Evolutionary conservation across 2,888 invertebrate genomes (phyloP).

Genomic region (Eristalis intricaria): DNA sequence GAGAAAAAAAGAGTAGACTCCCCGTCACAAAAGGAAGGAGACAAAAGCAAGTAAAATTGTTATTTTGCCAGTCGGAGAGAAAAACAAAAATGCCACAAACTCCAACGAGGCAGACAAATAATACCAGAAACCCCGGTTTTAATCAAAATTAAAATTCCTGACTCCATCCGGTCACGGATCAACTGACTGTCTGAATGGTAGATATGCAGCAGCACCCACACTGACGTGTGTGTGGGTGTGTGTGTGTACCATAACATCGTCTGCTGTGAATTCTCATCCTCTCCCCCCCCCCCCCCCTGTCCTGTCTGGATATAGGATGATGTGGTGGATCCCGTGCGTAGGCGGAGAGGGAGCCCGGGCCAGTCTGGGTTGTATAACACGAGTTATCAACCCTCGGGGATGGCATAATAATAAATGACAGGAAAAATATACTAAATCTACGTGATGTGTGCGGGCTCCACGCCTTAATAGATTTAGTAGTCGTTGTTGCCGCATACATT

Average conservation of each 20-base stretch:
- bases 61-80: background rate
- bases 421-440: constrained; percentile 61
- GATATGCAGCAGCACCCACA: constrained; percentile 24
- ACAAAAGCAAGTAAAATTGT: constrained; percentile 1
- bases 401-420: constrained; percentile 67
- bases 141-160: constrained; percentile 71
- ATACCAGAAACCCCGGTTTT: constrained; percentile 62
- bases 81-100: background rate
- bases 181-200: constrained; percentile 13
- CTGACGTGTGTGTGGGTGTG: too few species aligned
- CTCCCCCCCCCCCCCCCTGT: constrained; percentile 10
- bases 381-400: background rate
- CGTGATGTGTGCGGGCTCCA: background rate
- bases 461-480: constrained; percentile 59
- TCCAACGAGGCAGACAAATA: constrained; percentile 47
- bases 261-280: background rate
- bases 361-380: constrained; percentile 41
- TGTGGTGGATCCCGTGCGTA: background rate
- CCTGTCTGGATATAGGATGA: constrained; percentile 39
- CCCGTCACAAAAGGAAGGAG: background rate
- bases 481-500: constrained; percentile 14
- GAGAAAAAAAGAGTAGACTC: background rate
- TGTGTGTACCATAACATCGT: constrained; percentile 18
- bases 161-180: constrained; percentile 69
- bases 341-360: background rate